Percentiles rank a stretch among this genome's conserved stretches.
Conservation (phyloP, 2,113 vertebrate genomes). For the Onychostruthus taczanowskii region DNA sequence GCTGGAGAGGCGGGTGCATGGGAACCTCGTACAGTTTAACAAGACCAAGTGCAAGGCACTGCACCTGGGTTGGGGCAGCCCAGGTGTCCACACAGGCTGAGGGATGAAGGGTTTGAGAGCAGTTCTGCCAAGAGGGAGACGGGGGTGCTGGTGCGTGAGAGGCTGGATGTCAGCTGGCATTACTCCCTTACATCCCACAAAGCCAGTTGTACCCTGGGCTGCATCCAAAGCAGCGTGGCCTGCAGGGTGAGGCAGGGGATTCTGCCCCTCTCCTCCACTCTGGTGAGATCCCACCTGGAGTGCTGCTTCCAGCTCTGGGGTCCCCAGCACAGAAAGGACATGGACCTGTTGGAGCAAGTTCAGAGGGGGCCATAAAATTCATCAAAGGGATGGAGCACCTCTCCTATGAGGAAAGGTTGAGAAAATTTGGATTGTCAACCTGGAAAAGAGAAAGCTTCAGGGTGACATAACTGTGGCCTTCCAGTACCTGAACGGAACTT, state of each 20-base stretch:
- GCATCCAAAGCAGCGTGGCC: accelerated
- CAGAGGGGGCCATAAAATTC: neutral
- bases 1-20: neutral
- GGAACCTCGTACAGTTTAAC: neutral
- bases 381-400: neutral
- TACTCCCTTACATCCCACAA: neutral
- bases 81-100: too few relatives aligned
- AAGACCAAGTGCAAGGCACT: neutral
- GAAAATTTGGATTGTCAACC: neutral
- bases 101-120: neutral
- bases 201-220: neutral
- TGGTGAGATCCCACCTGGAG: neutral
- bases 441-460: neutral
- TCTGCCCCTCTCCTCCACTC: neutral
- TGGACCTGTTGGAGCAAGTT: too few relatives aligned
- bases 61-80: neutral
- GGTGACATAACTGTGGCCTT: neutral
- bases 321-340: neutral
- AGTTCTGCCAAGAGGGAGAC: neutral
- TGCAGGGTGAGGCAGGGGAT: neutral
- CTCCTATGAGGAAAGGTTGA: neutral
- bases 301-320: neutral
- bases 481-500: neutral
- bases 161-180: neutral
- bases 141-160: neutral